Conservation (phyloP, 2,888 invertebrate genomes). For the Kryphioiulus occultus region DNA sequence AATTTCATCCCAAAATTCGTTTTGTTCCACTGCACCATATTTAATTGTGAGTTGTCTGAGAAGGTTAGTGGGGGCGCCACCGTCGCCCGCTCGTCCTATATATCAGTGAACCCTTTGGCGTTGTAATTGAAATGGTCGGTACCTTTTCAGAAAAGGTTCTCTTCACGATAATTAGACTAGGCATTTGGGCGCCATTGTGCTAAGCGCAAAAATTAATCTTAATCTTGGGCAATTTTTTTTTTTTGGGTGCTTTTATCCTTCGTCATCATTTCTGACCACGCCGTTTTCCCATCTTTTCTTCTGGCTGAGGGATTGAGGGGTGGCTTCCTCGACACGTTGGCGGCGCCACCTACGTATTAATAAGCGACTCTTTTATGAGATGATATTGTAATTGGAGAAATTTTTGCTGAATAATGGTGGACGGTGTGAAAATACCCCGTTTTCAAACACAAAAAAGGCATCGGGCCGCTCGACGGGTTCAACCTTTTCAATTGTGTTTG, state of each 20-base stretch:
- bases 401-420: background rate
- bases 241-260: background rate
- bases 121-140: background rate
- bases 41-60: too few species aligned
- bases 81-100: too few species aligned
- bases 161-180: conserved; percentile 4
- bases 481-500: background rate
- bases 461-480: background rate
- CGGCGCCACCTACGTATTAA: conserved; percentile 15
- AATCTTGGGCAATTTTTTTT: background rate
- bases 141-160: background rate
- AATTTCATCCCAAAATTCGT: too few species aligned
- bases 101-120: background rate
- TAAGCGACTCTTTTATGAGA: background rate
- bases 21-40: too few species aligned
- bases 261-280: background rate
- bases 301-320: too few species aligned
- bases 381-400: conserved; percentile 17
- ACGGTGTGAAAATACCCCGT: background rate
- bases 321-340: background rate
- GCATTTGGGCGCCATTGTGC: conserved; percentile 13
- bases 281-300: too few species aligned
- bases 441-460: background rate
- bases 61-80: too few species aligned
- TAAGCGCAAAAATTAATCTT: conserved; percentile 21